Conservation (phyloP, 1,140 invertebrate species). For the Cepaea nemoralis region DNA sequence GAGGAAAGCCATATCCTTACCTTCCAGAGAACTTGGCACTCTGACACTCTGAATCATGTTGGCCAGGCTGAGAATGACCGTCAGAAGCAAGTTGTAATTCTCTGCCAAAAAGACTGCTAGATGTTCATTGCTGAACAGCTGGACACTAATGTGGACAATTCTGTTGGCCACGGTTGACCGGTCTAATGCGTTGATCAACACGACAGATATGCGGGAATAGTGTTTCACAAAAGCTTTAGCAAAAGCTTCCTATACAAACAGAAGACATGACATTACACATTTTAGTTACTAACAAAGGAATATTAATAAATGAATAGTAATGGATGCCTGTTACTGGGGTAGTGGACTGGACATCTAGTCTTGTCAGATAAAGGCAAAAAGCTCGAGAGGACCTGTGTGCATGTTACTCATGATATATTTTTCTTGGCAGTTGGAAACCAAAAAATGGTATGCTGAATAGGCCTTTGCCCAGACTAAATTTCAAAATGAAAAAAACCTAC, state of each 20-base stretch:
- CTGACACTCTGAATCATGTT: conserved; percentile 94
- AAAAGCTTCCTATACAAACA: conserved; percentile 81
- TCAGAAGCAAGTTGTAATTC: conserved; percentile 88
- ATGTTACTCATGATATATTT: no score
- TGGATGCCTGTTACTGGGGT: no score
- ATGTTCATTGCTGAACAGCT: conserved; percentile 93
- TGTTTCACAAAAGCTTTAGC: conserved; percentile 94
- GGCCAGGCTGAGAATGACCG: conserved; percentile 93
- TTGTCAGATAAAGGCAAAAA: no score
- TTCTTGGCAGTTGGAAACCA: no score
- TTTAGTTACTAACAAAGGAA: no score
- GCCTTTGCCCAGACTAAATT: no score
- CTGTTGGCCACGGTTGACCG: conserved; percentile 83
- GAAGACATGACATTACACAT: no score
- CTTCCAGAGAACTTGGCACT: conserved; percentile 87
- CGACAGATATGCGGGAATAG: conserved; percentile 92
- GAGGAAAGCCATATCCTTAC: conserved; percentile 70
- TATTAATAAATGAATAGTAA: no score
- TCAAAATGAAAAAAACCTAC: no score
- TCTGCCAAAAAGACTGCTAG: conserved; percentile 91
- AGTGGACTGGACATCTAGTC: no score
- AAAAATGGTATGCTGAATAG: no score
- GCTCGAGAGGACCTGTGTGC: no score
- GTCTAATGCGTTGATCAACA: conserved; percentile 86
- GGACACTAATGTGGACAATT: conserved; percentile 96